Base-by-base conservation (phyloP, 2,888 invertebrate genomes). In the Drosophila neoperkinsi region DNA sequence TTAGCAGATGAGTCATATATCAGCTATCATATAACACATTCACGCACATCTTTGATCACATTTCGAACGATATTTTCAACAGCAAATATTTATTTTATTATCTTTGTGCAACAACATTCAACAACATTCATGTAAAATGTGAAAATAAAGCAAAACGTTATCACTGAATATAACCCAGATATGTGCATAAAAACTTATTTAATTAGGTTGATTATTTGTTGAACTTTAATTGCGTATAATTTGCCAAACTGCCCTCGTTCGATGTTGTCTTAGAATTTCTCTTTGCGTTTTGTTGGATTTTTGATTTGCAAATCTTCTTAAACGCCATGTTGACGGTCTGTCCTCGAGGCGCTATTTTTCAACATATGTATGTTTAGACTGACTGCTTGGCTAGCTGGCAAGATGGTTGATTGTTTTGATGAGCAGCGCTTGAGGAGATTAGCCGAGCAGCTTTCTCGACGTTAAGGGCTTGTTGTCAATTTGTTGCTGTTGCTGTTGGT, bases 291-390 rank as follows among this genome's bases (percentile, higher is more conserved):
- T 50, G 9, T 38, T 31, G 53, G 53, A 49, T 58, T 78, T 82
- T 78, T 79, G 74, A 75, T 82, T 82, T 84, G 82, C 84, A 79
- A 82, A 82, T 81, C 84, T 84, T 75, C 71, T 66, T 62, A 64
- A 67, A 74, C 66, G 67, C 61, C 70, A 68, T 71, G 74, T 72
- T 52, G 72, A 69, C 61, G 50, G 31, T 41, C 34, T 75, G 71
- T 49, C 70, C 74, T 73, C 68, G 57, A 57, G 57, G 41, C 78
- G 74, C 41, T 25, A 21, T 33, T 30, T 50, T 46, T 59, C 30
- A 63, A 63, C 41, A 59, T 31, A 62, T 62, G n/a, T 31, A 62
- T 62, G n/a, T 53, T 68, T 53, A 33, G 25, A 31, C 7, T 36
- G 61, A 46, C 49, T n/a, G 34, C 30, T 38, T 71, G 72, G 6